Base-by-base conservation (phyloP, 35 echinoderm and acorn worm species). In the Amphiura filiformis region DNA sequence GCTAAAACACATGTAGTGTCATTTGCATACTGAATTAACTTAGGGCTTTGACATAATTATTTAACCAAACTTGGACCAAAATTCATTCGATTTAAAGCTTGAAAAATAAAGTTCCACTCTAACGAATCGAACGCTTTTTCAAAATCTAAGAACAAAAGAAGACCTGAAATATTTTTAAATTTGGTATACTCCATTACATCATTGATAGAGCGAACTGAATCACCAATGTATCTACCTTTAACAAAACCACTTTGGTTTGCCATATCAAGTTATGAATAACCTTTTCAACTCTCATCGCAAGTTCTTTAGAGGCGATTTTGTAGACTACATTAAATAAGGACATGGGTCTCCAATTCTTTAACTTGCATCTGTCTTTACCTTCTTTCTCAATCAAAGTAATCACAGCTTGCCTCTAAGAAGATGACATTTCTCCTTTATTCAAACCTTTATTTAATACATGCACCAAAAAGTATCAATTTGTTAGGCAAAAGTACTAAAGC, bases 331-430 rank as follows among this genome's bases (percentile, higher is more conserved):
- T 70, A 26, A 70, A n/a, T 18, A 70, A 23, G 28, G 61, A 70
- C 26, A 70, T 70, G 15, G 61, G 61, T n/a, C 61, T 70, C 61
- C 61, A 70, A 70, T 70, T 70, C 2, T 70, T 70, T 70, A 70
- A 70, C 1, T 70, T 70, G 26, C 61, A 70, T n/a, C 61, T 70
- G 28, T 70, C 61, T 70, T 70, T 70, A 26, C 61, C 61, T n/a
- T 70, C 61, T 30, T 70, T 70, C 61, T 70, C 61, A 70, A 70
- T 70, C 26, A 70, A 70, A 70, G 61, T 70, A 30, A 70, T 70
- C 7, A 70, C 61, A 13, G 61, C 61, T 70, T 70, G 61, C 26
- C 61, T 70, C 26, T 70, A 23, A 23, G 61, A 70, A 15, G 28
- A 70, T 70, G 61, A 26, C 61, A 70, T 70, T n/a, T 11, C 61